Base-by-base conservation (phyloP, 1,140 invertebrate genomes). In the Drosophila sp. region DNA sequence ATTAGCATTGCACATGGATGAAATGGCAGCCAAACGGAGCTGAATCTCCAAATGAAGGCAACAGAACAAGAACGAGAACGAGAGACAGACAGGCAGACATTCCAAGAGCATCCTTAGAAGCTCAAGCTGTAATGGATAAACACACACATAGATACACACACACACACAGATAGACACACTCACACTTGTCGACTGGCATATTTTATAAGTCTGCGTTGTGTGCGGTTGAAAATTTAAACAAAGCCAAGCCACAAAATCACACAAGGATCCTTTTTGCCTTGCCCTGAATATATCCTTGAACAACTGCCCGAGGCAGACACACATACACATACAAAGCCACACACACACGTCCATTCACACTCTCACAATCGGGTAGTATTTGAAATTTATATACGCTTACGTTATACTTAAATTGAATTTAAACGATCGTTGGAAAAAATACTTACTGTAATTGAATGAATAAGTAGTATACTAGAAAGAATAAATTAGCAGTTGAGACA, bases 151-250 rank as follows among this genome's bases (percentile, higher is more conserved):
- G 18, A 36, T 11, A 40, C 21, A 32, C 29, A 51, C 7, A 25
- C 57, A 78, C 58, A 58, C 34, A 50, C 27, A 46, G 18, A 63
- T 29, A 64, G 7, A 72, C n/a, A 46, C n/a, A 13, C 21, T 61
- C 21, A 38, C 16, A 54, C 64, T 65, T 25, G 45, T 79, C 54
- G 65, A 48, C 59, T 87, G 66, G 70, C 78, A 81, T 86, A 86
- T 87, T 86, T 87, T 78, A 86, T 72, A 81, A 81, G 71, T 74
- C 66, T 70, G 78, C 48, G 62, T 36, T 57, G 32, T 76, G 51
- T 75, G 79, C 25, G 72, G 75, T 79, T 89, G 76, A 78, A 76
- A 89, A 89, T 83, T 87, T 82, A 89, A 82, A 80, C 86, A 89
- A 82, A 78, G 61, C 64, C 64, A 46, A 72, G 54, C 50, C 53